phyloP scores from a whole-genome alignment of 2,797 vertebrate species.

The Girardinus metallicus region DNA sequence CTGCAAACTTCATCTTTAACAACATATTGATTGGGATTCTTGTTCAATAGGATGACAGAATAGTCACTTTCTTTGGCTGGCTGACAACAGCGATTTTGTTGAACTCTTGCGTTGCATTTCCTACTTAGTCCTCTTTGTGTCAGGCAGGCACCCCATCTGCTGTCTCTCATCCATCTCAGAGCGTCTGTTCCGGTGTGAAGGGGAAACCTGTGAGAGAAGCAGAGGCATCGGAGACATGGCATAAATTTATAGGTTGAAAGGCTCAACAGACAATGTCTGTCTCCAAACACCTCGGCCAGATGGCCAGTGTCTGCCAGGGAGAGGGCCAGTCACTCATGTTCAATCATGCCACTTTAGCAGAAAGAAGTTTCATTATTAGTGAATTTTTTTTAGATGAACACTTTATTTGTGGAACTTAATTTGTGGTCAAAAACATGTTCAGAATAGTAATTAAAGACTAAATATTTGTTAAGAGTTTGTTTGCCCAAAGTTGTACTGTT shows the following conservation, averaged over 20 bases:
- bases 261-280: slow-evolving; percentile 67
- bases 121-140: slow-evolving; percentile 32
- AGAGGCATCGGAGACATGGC: slow-evolving; percentile 63
- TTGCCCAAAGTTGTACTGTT: neutral
- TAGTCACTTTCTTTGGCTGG: slow-evolving; percentile 53
- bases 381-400: neutral
- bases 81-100: slow-evolving; percentile 44
- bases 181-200: slow-evolving; percentile 49
- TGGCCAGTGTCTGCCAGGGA: slow-evolving; percentile 72
- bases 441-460: neutral
- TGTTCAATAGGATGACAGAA: slow-evolving; percentile 52
- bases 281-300: slow-evolving; percentile 71
- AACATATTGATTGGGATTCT: slow-evolving; percentile 64
- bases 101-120: slow-evolving; percentile 10
- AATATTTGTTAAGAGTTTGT: neutral
- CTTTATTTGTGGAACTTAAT: neutral
- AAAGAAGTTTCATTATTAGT: slow-evolving; percentile 2
- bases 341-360: slow-evolving; percentile 36
- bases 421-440: neutral
- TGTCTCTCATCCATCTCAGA: slow-evolving; percentile 56
- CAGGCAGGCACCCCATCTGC: slow-evolving; percentile 64
- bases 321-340: slow-evolving; percentile 51
- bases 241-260: slow-evolving; percentile 64
- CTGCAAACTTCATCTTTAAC: slow-evolving; percentile 48
- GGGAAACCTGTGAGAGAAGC: slow-evolving; percentile 49